These are phyloP conservation scores for Hylaeus anthracinus DNA, from an alignment of 1,140 invertebrate genomes.

Conservation along the genomic window DNA sequence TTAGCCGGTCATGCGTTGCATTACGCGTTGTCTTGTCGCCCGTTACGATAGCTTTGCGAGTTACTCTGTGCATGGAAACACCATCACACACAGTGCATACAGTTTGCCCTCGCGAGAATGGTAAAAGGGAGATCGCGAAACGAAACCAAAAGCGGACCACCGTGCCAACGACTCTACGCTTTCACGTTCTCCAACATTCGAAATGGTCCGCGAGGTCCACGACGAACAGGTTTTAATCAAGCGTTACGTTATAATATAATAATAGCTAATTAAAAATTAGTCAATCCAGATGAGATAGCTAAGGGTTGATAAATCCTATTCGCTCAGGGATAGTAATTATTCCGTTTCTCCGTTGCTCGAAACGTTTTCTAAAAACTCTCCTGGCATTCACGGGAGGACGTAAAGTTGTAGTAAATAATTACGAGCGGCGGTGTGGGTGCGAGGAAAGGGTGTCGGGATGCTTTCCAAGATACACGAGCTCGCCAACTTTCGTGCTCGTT, in stretches of 20 bases:
- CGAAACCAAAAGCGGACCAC: conserved; percentile 19
- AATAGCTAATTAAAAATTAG: no score
- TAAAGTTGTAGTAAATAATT: no score
- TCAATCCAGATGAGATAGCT: no score
- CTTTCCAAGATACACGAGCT: conserved; percentile 32
- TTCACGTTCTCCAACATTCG: neutral
- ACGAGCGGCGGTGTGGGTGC: no score
- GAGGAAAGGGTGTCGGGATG: neutral
- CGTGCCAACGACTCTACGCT: neutral
- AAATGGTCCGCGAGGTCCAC: neutral
- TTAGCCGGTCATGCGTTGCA: conserved; percentile 43
- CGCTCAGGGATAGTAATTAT: no score
- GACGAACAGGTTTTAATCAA: no score
- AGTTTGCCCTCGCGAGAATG: conserved; percentile 2
- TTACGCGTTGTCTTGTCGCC: conserved; percentile 46
- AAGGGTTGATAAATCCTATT: no score
- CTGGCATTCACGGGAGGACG: no score
- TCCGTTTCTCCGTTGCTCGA: no score
- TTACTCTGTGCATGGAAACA: neutral
- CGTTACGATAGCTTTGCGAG: conserved; percentile 47
- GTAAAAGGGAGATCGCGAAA: neutral
- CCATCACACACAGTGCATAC: neutral
- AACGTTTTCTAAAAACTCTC: no score
- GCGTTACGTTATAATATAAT: no score
- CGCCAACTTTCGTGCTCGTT: conserved; percentile 44